Percentiles rank a stretch among this genome's conserved stretches.
Evolutionary conservation across 2,113 vertebrate genomes (phyloP).

Genomic region (Onychostoma macrolepis): DNA sequence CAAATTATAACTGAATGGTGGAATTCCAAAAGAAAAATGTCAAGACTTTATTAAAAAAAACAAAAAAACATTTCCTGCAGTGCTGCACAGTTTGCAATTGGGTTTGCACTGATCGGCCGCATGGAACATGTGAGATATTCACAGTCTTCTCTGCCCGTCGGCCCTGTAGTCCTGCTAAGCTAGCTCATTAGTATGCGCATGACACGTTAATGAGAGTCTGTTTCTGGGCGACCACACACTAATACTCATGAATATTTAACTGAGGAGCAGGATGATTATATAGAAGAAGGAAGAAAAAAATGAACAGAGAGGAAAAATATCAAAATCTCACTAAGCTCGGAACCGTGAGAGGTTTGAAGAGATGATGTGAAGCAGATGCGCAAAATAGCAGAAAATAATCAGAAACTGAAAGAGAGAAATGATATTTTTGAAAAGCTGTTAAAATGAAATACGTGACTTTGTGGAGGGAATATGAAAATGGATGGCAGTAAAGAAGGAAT

Average conservation of each 20-base stretch:
- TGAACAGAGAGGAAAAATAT: not conserved
- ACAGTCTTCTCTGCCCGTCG: not conserved
- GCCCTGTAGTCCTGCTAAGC: conserved; percentile 25
- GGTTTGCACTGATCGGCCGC: not conserved
- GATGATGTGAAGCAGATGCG: conserved; percentile 9
- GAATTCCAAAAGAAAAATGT: not conserved
- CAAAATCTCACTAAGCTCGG: conserved; percentile 8
- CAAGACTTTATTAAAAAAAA: not conserved
- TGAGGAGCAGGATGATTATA: conserved; percentile 2
- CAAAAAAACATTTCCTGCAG: not conserved
- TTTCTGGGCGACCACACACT: conserved; percentile 41
- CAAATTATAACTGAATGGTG: not conserved
- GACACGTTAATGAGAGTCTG: conserved; percentile 33
- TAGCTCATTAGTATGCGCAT: conserved; percentile 31
- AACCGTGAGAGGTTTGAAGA: conserved; percentile 20
- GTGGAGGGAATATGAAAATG: not conserved
- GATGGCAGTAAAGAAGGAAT: conserved; percentile 4
- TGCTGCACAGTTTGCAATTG: not conserved
- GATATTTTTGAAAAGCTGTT: conserved; percentile 7
- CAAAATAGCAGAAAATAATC: conserved; percentile 33
- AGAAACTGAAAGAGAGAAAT: conserved; percentile 10
- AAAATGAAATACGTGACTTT: not conserved
- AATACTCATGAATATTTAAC: conserved; percentile 51
- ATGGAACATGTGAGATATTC: conserved; percentile 11
- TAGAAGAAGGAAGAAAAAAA: not conserved